These are phyloP conservation scores for Nibea coibor DNA, from an alignment of 2,113 vertebrate species.

Conservation along the genomic window DNA sequence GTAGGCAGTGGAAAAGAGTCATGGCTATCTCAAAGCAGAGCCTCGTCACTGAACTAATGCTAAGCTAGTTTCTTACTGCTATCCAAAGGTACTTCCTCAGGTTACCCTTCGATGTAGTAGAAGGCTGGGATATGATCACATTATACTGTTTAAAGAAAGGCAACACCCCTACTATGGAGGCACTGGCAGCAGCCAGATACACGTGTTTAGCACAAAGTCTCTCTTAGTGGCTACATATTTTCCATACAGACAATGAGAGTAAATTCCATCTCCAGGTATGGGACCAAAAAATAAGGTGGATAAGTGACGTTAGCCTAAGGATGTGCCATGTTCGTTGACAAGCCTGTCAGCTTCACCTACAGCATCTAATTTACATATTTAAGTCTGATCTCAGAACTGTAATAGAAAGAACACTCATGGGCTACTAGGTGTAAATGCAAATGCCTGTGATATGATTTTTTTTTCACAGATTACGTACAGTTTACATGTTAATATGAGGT, in stretches of 20 bases:
- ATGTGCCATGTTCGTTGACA: neutral
- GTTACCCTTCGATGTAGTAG: no score
- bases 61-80: neutral
- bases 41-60: conserved; percentile 5
- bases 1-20: no score
- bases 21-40: neutral
- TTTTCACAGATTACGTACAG: neutral
- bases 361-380: neutral
- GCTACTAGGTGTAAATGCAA: neutral
- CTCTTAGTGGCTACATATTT: no score
- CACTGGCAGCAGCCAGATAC: no score
- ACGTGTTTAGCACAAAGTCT: no score
- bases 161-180: no score
- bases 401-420: neutral
- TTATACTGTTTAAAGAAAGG: no score
- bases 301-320: neutral
- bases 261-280: neutral
- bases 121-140: no score
- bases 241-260: no score
- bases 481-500: neutral
- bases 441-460: no score
- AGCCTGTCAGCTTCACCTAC: neutral
- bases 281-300: neutral
- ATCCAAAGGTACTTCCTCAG: neutral
- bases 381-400: neutral